Evolutionary conservation across 2,888 invertebrate genomes (phyloP), one percentile per base, ranked within the genome.

Genomic region (Poecilus cupreus): DNA sequence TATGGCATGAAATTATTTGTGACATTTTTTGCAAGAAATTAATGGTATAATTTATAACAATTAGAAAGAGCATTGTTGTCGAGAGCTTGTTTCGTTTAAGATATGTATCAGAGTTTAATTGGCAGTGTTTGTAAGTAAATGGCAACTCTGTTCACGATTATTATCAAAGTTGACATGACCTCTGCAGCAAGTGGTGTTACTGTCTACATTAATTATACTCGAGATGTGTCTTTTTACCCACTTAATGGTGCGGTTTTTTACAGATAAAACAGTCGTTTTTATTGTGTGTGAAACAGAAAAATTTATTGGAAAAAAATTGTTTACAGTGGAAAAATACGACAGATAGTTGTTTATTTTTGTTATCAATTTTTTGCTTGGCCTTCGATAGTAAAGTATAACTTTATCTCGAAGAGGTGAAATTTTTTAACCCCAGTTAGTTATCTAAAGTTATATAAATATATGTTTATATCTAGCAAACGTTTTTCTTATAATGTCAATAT

Each of bases 401-500:
- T 72, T 72, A 72, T 72, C 72, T 32, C 43, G 11, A 43, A 26
- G 22, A 60, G 24, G 60, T 54, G 54, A 54, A 3, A 54, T 54
- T 70, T 43, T 20, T 46, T 74, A 54, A 75, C 75, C 54, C 24
- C 26, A 8, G 20, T 75, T 74, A 32, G 26, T 68, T 68, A 75
- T 75, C 75, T 60, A 37, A 75, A 46, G 32, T 75, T 75, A 51
- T 51, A 75, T 75, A 75, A 75, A 75, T 51, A 75, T 32, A 22
- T 49, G 32, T 26, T 75, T 49, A 51, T 54, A 51, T 68, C 13
- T 13, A 51, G 32, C 18, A 22, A 32, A 49, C 37, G 18, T 68
- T 37, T 22, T 60, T 60, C 24, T 26, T 26, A 26, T n/a, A 60
- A 10, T 72, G 39, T 70, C 20, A 72, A 72, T 46, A 72, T 46